phyloP scores from a whole-genome alignment of 2,888 invertebrate species.

The Euclidia mi region DNA sequence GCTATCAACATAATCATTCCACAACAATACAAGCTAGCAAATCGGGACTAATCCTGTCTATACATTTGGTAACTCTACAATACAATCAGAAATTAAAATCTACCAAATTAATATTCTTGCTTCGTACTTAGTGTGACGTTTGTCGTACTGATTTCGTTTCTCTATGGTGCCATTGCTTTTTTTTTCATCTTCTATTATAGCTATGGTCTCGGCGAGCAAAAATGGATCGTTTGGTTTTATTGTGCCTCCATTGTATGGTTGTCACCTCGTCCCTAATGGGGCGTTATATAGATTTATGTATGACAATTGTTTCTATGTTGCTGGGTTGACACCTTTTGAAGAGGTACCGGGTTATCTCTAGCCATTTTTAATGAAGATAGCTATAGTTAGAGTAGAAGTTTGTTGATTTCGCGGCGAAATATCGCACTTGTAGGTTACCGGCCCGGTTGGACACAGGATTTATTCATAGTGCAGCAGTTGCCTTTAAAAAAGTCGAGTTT shows the following conservation, averaged over 20 bases:
- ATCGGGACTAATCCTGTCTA: too few species aligned
- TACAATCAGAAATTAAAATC: conserved; percentile 68
- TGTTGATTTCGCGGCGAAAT: too few species aligned
- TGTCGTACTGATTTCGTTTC: conserved; percentile 36
- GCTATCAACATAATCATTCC: too few species aligned
- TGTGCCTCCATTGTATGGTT: conserved; percentile 52
- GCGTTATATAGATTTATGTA: conserved; percentile 50
- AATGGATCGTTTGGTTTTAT: conserved; percentile 56
- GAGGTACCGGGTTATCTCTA: neutral
- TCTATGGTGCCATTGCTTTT: conserved; percentile 42
- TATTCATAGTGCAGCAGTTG: too few species aligned
- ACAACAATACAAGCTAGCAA: too few species aligned
- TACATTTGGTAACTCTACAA: conserved; percentile 1
- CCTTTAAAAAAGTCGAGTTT: too few species aligned
- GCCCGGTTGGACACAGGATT: too few species aligned
- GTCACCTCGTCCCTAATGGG: conserved; percentile 65
- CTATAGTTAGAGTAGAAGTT: too few species aligned
- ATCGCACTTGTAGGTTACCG: too few species aligned
- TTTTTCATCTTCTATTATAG: conserved; percentile 50
- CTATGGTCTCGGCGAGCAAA: conserved; percentile 38
- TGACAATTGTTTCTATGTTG: conserved; percentile 53
- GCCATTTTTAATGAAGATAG: too few species aligned
- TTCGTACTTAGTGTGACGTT: conserved; percentile 43
- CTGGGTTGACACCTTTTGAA: conserved; percentile 30
- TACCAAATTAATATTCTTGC: conserved; percentile 66